Conservation (phyloP, 2,888 invertebrate genomes). For the Chrysodeixis includens region DNA sequence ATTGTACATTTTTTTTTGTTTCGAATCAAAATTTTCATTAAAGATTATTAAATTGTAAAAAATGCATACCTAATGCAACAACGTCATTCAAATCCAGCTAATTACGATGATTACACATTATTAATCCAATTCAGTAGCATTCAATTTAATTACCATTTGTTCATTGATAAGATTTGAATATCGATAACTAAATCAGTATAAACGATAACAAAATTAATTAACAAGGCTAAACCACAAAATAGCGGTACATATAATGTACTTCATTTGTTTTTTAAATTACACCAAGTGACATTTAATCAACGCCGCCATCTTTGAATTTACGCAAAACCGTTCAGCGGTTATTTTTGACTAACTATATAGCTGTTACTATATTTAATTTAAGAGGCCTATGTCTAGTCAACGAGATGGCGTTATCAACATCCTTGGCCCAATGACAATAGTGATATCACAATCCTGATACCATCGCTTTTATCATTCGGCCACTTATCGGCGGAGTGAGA, state of each 20-base stretch:
- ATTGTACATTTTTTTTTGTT: no score
- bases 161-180: not conserved
- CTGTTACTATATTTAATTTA: conserved; percentile 14
- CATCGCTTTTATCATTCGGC: conserved; percentile 51
- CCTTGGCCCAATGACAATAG: conserved; percentile 45
- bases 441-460: conserved; percentile 49
- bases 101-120: not conserved
- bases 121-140: not conserved
- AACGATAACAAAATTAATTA: not conserved
- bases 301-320: not conserved
- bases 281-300: not conserved
- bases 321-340: not conserved
- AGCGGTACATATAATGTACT: not conserved
- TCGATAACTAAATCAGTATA: not conserved
- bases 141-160: not conserved
- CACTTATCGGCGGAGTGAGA: conserved; percentile 33
- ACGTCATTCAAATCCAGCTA: not conserved
- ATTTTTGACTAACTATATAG: not conserved
- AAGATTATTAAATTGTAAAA: no score
- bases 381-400: conserved; percentile 23
- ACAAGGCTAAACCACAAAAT: not conserved
- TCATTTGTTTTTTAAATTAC: not conserved
- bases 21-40: no score
- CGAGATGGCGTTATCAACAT: conserved; percentile 44
- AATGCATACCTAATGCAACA: not conserved